Base-by-base conservation (phyloP, 2,888 invertebrate species). In the Dolichopus griseipennis region DNA sequence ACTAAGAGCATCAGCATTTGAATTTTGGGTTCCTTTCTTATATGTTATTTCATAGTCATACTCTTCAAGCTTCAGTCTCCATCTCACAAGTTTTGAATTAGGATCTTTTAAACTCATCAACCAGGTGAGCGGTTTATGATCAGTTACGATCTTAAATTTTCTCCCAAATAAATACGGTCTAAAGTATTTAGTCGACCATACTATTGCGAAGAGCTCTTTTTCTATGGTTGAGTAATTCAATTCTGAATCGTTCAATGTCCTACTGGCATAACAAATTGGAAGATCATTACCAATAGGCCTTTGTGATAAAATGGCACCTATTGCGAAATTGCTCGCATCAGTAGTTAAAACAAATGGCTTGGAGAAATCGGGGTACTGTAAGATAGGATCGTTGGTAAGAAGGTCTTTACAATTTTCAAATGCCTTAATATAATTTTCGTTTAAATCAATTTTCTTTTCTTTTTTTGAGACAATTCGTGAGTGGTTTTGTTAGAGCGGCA, bases 21-120 rank as follows among this genome's bases (percentile, higher is more conserved):
- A 64, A 37, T 74, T 72, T 43, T n/a, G 18, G 8, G 21, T 69
- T 8, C 74, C 73, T 33, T 70, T 70, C 41, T 73, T 73, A 27
- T 74, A 73, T 4, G 67, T 21, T 4, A 74, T 70, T n/a, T 71
- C 68, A 41, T 72, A 73, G 52, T 72, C 72, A 61, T 68, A 73
- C 41, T 73, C 71, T 27, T 73, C 67, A 33, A 74, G 41, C 65
- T 68, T 52, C 10, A 74, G 34, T 64, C 69, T 63, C 71, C 70
- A 72, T n/a, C 70, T 64, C 3, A 69, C 10, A n/a, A 70, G 61
- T 61, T 67, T 68, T 1, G 67, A 41, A 20, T 66, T 63, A 8
- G 65, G 68, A 4, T 69, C 66, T 15, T 61, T 69, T 18, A 66
- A 62, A 15, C 37, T 66, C 65, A 66, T 65, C 1, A 70, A 22